Evolutionary conservation across 2,888 invertebrate genomes (phyloP).

Genomic region (Athalia circularis): DNA sequence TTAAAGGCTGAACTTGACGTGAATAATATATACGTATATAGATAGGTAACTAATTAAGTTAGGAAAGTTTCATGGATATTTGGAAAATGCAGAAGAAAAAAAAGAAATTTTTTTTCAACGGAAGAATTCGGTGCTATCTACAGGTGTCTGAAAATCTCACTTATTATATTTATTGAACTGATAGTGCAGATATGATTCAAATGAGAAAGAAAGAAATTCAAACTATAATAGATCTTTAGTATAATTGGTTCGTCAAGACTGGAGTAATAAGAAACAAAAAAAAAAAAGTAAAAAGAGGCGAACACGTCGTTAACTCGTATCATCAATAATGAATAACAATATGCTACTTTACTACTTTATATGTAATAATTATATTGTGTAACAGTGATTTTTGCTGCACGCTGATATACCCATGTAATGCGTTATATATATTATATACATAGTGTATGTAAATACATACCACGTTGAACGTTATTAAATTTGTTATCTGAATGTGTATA

Average conservation of each 20-base stretch:
- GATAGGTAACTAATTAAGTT: neutral
- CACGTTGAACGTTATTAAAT: constrained; percentile 31
- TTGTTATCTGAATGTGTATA: constrained; percentile 23
- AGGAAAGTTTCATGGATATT: too few species aligned
- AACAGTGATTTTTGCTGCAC: constrained; percentile 2
- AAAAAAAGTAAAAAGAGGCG: too few species aligned
- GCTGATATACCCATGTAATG: neutral
- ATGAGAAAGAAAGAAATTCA: too few species aligned
- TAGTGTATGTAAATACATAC: neutral
- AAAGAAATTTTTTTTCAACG: neutral
- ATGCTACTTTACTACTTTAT: neutral
- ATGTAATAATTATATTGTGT: neutral
- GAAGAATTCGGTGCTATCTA: constrained; percentile 16
- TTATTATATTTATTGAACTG: neutral
- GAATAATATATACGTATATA: neutral
- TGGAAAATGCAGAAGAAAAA: neutral
- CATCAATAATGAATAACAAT: neutral
- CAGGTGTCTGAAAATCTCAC: neutral
- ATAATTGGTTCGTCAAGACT: too few species aligned
- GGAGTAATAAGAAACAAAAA: too few species aligned
- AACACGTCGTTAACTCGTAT: too few species aligned
- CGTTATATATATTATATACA: neutral
- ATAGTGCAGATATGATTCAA: too few species aligned
- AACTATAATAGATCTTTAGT: too few species aligned
- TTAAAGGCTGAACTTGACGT: constrained; percentile 8